A percentile compares a stretch with the other conserved stretches of the same genome.
phyloP scores from a whole-genome alignment of 2,113 vertebrate species.

The Cynopterus brachyotis region DNA sequence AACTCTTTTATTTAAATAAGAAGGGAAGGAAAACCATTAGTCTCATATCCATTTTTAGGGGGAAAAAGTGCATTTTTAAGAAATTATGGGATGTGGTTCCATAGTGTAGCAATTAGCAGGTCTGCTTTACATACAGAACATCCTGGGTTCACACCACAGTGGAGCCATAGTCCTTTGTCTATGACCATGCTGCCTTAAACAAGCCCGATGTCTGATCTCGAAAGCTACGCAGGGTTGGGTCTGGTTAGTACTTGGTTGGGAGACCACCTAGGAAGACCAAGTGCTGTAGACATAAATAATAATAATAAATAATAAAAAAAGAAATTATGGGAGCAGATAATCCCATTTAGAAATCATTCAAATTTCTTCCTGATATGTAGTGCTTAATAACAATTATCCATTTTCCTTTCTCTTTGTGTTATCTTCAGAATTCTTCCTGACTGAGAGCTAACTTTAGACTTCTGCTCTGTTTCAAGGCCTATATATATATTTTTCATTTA shows the following conservation, averaged over 20 bases:
- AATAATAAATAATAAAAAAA: background rate
- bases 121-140: no score
- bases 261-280: no score
- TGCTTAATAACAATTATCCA: constrained; percentile 55
- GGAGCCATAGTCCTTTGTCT: no score
- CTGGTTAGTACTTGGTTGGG: no score
- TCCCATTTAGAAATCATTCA: constrained; percentile 49
- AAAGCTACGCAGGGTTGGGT: no score
- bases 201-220: no score
- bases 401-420: constrained; percentile 46
- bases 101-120: no score
- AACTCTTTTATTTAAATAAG: constrained; percentile 33
- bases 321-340: constrained; percentile 45
- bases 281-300: no score
- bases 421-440: background rate
- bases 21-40: background rate
- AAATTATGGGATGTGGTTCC: constrained; percentile 17
- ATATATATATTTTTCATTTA: constrained; percentile 48
- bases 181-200: no score
- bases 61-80: constrained; percentile 16
- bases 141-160: no score
- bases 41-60: background rate
- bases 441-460: constrained; percentile 51
- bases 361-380: background rate
- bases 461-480: constrained; percentile 47